phyloP scores from a whole-genome alignment of 2,797 vertebrate species.

The Scyliorhinus canicula region DNA sequence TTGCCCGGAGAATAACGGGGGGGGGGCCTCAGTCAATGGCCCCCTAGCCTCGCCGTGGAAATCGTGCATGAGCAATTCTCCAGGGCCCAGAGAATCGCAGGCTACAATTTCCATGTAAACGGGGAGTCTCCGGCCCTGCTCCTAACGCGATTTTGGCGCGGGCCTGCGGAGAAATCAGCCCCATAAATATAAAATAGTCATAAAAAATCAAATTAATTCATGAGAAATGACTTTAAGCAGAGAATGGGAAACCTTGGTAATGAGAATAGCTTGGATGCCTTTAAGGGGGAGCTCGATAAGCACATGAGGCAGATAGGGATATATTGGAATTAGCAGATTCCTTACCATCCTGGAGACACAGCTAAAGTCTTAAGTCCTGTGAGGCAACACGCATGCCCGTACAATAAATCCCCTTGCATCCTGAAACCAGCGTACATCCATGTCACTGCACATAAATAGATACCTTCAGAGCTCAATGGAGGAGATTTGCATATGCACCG shows the following conservation, averaged over 20 bases:
- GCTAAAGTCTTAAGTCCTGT: background rate
- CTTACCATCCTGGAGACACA: background rate
- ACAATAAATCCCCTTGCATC: background rate
- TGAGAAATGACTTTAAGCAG: too few species aligned
- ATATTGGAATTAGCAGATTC: background rate
- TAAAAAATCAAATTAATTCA: too few species aligned
- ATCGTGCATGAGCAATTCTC: too few species aligned
- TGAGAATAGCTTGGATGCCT: background rate
- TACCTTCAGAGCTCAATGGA: background rate
- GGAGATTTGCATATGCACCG: background rate
- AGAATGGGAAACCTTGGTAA: background rate
- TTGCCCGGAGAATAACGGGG: too few species aligned
- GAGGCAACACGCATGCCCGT: background rate
- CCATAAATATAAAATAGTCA: too few species aligned
- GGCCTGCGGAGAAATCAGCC: too few species aligned
- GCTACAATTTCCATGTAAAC: too few species aligned
- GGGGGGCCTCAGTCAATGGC: too few species aligned
- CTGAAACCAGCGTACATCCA: background rate
- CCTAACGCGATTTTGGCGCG: too few species aligned
- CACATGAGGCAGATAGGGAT: background rate
- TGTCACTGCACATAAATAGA: background rate
- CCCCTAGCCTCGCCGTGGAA: too few species aligned
- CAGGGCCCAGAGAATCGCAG: too few species aligned
- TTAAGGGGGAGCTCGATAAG: background rate
- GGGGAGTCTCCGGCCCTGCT: too few species aligned